phyloP scores from a whole-genome alignment of 2,888 invertebrate genomes.

The Chaitophorus viminalis region DNA sequence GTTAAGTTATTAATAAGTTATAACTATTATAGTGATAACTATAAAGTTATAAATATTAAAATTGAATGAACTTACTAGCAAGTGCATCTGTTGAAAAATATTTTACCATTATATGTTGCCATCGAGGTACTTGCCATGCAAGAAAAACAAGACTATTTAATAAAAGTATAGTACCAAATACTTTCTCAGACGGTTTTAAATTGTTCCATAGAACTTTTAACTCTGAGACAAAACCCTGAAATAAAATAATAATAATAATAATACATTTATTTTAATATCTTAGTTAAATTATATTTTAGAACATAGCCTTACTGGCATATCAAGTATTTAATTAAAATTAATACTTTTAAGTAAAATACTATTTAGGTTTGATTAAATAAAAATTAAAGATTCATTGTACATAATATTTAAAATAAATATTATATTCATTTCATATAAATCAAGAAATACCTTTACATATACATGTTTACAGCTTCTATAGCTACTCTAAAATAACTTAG shows the following conservation, averaged over 20 bases:
- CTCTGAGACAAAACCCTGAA: conserved; percentile 67
- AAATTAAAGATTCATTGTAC: too few relatives aligned
- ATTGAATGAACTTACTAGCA: conserved; percentile 72
- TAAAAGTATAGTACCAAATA: conserved; percentile 83
- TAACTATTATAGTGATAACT: not conserved
- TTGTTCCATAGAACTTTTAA: conserved; percentile 77
- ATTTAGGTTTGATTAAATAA: too few relatives aligned
- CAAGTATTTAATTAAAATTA: too few relatives aligned
- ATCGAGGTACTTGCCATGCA: conserved; percentile 81
- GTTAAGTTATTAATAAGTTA: too few relatives aligned
- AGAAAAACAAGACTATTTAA: conserved; percentile 82
- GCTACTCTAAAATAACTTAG: too few relatives aligned
- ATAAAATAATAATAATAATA: conserved; percentile 57
- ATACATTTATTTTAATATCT: too few relatives aligned
- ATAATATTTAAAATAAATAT: too few relatives aligned
- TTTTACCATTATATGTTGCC: conserved; percentile 80
- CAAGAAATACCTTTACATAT: not conserved
- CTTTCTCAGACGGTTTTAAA: conserved; percentile 78
- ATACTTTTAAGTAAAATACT: too few relatives aligned
- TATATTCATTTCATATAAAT: too few relatives aligned
- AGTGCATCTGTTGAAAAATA: conserved; percentile 88
- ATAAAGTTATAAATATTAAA: not conserved
- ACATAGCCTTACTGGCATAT: too few relatives aligned
- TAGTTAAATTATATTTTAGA: too few relatives aligned
- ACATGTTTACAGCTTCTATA: too few relatives aligned